phyloP scores from a whole-genome alignment of 2,888 invertebrate species.

The Drosophila hamatofila region DNA sequence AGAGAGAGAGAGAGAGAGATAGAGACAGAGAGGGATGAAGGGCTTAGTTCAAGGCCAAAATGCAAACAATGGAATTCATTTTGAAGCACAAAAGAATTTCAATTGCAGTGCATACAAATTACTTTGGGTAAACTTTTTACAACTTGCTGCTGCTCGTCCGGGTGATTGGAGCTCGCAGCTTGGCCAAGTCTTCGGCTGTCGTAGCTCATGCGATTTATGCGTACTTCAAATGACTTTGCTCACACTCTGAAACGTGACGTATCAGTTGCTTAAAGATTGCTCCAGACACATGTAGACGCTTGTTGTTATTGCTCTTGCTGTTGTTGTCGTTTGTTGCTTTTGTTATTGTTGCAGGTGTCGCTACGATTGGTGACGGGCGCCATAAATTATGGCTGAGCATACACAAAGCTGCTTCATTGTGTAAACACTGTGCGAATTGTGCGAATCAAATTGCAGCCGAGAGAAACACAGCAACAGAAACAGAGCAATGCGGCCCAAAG shows the following conservation, averaged over 20 bases:
- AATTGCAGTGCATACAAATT: conserved; percentile 75
- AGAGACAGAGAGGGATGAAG: not conserved
- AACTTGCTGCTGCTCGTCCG: conserved; percentile 47
- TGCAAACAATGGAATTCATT: conserved; percentile 73
- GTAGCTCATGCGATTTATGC: not conserved
- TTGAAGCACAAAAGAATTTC: conserved; percentile 73
- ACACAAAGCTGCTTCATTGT: conserved; percentile 25
- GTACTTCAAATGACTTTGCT: conserved; percentile 4
- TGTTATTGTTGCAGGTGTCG: conserved; percentile 26
- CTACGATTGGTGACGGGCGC: conserved; percentile 15
- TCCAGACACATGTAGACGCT: not conserved
- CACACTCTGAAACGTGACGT: not conserved
- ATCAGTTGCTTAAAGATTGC: conserved; percentile 5
- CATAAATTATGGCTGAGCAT: conserved; percentile 37
- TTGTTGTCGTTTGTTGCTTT: not conserved
- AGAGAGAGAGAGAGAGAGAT: too few relatives aligned
- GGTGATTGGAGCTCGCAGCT: conserved; percentile 13
- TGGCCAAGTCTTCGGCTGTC: not conserved
- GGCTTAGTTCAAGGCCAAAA: conserved; percentile 39
- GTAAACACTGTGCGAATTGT: conserved; percentile 34
- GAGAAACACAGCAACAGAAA: not conserved
- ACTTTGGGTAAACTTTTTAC: conserved; percentile 71
- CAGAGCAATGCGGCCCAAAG: conserved; percentile 15
- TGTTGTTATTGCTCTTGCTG: too few relatives aligned
- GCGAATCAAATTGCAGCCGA: conserved; percentile 36